These are phyloP conservation scores for Eristalis intricaria DNA, from an alignment of 2,888 invertebrate species.

Conservation along the genomic window DNA sequence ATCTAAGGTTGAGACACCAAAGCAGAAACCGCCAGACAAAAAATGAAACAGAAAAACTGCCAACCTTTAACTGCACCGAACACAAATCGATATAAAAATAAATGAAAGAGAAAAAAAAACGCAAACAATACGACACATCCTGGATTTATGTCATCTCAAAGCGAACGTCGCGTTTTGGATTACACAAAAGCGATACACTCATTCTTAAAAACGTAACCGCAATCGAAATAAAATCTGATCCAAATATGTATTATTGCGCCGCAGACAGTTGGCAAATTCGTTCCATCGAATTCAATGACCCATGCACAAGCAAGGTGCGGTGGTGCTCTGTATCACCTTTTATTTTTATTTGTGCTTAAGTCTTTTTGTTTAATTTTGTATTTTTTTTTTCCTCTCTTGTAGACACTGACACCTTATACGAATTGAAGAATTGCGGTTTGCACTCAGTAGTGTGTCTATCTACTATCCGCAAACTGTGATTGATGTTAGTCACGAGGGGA, in stretches of 20 bases:
- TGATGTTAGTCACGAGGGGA: constrained; percentile 46
- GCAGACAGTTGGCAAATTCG: constrained; percentile 69
- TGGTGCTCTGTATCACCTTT: neutral
- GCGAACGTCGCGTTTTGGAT: constrained; percentile 35
- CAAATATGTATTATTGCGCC: constrained; percentile 58
- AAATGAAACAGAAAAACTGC: neutral
- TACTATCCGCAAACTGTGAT: constrained; percentile 38
- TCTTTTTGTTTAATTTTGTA: neutral
- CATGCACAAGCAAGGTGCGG: constrained; percentile 50
- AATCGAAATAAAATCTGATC: constrained; percentile 67
- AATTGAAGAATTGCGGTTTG: constrained; percentile 63
- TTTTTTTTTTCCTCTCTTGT: neutral
- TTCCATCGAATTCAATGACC: constrained; percentile 60
- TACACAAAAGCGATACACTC: constrained; percentile 35
- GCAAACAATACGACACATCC: constrained; percentile 35
- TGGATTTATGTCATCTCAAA: constrained; percentile 28
- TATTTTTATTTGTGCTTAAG: constrained; percentile 1
- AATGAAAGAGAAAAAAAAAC: neutral
- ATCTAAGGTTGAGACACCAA: neutral
- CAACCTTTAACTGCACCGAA: neutral
- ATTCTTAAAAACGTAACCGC: constrained; percentile 56
- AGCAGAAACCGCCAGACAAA: neutral
- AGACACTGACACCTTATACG: constrained; percentile 65
- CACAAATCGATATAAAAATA: neutral
- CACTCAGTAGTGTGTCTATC: constrained; percentile 15